Evolutionary conservation across 1,140 invertebrate genomes (phyloP), one percentile per base, ranked within the genome.

Genomic region (Philopotamus ludificatus): DNA sequence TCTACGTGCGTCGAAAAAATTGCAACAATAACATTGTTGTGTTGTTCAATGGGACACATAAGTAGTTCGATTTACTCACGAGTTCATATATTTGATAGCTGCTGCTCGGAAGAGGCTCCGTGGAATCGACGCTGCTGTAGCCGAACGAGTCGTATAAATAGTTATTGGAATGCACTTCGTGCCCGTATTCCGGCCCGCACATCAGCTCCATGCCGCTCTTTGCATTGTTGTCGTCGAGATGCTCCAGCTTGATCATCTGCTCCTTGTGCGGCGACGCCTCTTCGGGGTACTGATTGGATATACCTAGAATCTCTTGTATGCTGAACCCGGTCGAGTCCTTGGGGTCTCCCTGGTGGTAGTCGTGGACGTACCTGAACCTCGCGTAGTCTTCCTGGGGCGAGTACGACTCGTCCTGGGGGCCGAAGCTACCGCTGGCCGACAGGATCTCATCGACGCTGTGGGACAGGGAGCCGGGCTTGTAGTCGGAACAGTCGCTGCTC

Each of bases 321-420:
- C 75, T 81, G 65, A 80, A 81, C 16, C 77, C 75, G 1, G 74
- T 77, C 0, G 79, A 80, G 64, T 81, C 79, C 72, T 77, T 77
- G 3, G 72, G 72, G 49, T 78, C 79, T 68, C 79, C 77, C 73
- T 78, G 78, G 2, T 73, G 71, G 72, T 67, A 66, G 42, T 50
- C 41, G n/a, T 25, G 23, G 20, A 21, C 49, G 55, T 60, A 64
- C n/a, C 60, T 2, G 10, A 39, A 22, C n/a, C 28, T 34, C 0
- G 18, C 10, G 42, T 67, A 66, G 7, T 62, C 60, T 3, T 63
- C 41, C 10, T 57, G 44, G 20, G 23, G 28, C 34, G 23, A n/a
- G 2, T 34, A n/a, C 20, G 15, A 63, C 66, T 1, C 63, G 60
- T 15, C 63, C 64, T 53, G 60, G 59, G 9, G 25, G 1, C 2